A percentile compares a stretch with the other conserved stretches of the same genome.
Evolutionary conservation across 2,888 invertebrate genomes (phyloP).

Genomic region (Aphodius granarius): DNA sequence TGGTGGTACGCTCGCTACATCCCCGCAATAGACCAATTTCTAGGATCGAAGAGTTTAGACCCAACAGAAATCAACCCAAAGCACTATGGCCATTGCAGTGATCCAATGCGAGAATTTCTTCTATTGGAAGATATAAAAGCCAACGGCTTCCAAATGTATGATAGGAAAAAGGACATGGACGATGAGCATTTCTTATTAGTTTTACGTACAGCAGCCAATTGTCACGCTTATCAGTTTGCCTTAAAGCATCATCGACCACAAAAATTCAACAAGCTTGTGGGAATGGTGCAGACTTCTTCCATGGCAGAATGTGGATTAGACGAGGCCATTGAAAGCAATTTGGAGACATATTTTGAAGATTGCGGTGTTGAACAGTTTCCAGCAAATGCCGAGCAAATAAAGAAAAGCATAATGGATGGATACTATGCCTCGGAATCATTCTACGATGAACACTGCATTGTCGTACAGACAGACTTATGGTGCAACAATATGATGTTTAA

Average conservation of each 20-base stretch:
- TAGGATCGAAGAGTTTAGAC: not conserved
- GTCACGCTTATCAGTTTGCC: not conserved
- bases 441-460: not conserved
- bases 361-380: not conserved
- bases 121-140: not conserved
- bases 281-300: not conserved
- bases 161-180: not conserved
- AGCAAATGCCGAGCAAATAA: not conserved
- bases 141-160: not conserved
- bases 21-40: not conserved
- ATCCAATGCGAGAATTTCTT: not conserved
- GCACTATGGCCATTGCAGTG: not conserved
- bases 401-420: not conserved
- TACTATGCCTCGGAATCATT: not conserved
- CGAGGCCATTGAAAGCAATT: not conserved
- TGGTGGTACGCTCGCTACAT: not conserved
- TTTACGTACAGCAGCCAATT: not conserved
- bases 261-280: not conserved
- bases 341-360: not conserved
- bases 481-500: not conserved
- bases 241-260: not conserved
- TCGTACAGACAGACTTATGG: not conserved
- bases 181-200: not conserved
- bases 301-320: not conserved
- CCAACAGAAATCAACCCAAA: not conserved